These are phyloP conservation scores for Drymodes brunneopygia DNA, from an alignment of 2,113 vertebrate species.

Conservation along the genomic window DNA sequence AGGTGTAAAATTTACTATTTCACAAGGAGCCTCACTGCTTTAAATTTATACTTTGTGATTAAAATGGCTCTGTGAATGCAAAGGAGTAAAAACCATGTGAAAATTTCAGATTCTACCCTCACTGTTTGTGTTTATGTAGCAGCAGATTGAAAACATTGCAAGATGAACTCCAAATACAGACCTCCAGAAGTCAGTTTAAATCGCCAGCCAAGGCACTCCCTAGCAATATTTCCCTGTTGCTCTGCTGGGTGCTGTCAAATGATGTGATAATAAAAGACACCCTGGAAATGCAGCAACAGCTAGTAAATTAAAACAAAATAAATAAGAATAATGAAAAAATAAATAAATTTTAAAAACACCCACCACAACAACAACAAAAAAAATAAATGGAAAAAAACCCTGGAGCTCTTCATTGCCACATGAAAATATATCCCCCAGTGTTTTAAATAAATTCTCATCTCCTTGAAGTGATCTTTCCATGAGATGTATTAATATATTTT, in stretches of 20 bases:
- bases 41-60: not conserved
- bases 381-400: not conserved
- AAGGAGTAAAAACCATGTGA: not conserved
- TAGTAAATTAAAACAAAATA: not conserved
- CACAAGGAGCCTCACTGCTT: not conserved
- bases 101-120: not conserved
- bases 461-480: conserved; percentile 6
- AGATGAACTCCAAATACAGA: not conserved
- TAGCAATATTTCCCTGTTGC: conserved; percentile 4
- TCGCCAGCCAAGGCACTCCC: not conserved
- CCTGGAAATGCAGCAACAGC: not conserved
- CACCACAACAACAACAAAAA: no score
- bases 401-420: not conserved
- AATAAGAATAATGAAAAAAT: not conserved
- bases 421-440: not conserved
- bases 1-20: not conserved
- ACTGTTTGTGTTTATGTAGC: conserved; percentile 18
- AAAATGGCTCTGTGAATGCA: not conserved
- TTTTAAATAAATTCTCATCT: conserved; percentile 35
- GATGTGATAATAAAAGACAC: conserved; percentile 17
- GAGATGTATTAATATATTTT: not conserved
- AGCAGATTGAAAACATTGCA: not conserved
- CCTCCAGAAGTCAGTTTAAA: conserved; percentile 31
- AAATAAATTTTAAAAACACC: not conserved
- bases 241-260: conserved; percentile 26